Base-by-base conservation (phyloP, 2,113 vertebrate species). In the Colaptes auratus region DNA sequence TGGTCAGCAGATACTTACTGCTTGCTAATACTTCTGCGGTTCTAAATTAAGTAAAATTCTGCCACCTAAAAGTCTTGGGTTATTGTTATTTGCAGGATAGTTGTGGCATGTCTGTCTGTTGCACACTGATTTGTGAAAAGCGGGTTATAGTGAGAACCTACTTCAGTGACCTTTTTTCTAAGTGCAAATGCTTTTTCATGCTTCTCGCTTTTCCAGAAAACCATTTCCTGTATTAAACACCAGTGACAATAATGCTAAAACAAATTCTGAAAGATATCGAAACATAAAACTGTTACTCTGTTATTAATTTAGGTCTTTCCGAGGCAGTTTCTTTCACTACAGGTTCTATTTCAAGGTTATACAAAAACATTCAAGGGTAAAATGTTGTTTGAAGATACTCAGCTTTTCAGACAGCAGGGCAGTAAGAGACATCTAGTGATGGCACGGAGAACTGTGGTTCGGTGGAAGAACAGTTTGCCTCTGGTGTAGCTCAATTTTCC, bases 371-470 rank as follows among this genome's bases (percentile, higher is more conserved):
- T 90, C 61, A 86, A 92, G 86, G 92, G 42, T 90, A 65, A 88
- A 88, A 48, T 31, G 33, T 66, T 82, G 52, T 86, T 92, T 86
- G 74, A 88, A 82, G 86, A 42, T 78, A 19, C 0, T 88, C 15
- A 65, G 20, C 83, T 86, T 46, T 31, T 56, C 63, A 70, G 88
- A 92, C 93, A 88, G 55, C 58, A 92, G 93, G 55, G 70, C 86
- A 92, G 35, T 95, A 95, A 90, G 86, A 90, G 90, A 93, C 94
- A 84, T 56, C 86, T 95, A 96, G 95, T 91, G 93, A 88, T 92
- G 24, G 59, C 83, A 93, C 0, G 33, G 61, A 95, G 94, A 94
- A 86, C 44, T 95, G 89, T 95, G 86, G 16, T 76, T 95, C 46
- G 12, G 36, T 72, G 33, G 60, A 86, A 87, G 60, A 82, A 30